Base-by-base conservation (phyloP, 2,888 invertebrate species). In the Coelinius sp. region DNA sequence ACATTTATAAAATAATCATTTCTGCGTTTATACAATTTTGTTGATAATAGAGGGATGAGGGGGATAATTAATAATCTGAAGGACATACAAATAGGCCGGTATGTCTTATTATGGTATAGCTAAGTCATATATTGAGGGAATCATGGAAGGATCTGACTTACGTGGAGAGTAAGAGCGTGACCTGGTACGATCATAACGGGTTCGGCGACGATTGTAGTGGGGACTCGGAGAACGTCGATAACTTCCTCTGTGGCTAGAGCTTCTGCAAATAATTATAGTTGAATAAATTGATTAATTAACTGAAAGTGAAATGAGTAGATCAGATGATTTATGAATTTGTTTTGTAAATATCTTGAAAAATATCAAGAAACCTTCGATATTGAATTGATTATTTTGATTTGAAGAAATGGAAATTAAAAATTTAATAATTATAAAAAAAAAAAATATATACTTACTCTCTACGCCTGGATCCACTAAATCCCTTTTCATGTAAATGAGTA, bases 121-220 rank as follows among this genome's bases (percentile, higher is more conserved):
- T 74, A 73, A 53, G 74, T 75, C 17, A 20, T 49, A 20, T 14
- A 49, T 20, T 17, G 46, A 49, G 66, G 76, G 79, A 80, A 78
- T 77, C 73, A 75, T 76, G 69, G 78, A 77, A 78, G 79, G 81
- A 76, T 80, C 76, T 77, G 84, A 94, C 94, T 94, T 92, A 94
- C 94, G 93, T 88, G 94, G 94, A 82, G 94, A 93, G 88, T 94
- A 94, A 76, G 94, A 92, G 71, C 92, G 89, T 71, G 92, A 94
- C 82, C 94, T 92, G 77, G 94, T 94, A 73, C 94, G 91, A 79
- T 94, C 94, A 86, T 93, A 93, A 81, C 93, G 92, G 75, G 92
- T 89, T 77, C 89, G 88, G 72, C 91, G 88, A 80, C 92, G 90
- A 81, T 91, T 90, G 89, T 93, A 92, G 88, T 93, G 93, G 73